Evolutionary conservation across 2,113 vertebrate species (phyloP).

Genomic region (Stigmatopora nigra): DNA sequence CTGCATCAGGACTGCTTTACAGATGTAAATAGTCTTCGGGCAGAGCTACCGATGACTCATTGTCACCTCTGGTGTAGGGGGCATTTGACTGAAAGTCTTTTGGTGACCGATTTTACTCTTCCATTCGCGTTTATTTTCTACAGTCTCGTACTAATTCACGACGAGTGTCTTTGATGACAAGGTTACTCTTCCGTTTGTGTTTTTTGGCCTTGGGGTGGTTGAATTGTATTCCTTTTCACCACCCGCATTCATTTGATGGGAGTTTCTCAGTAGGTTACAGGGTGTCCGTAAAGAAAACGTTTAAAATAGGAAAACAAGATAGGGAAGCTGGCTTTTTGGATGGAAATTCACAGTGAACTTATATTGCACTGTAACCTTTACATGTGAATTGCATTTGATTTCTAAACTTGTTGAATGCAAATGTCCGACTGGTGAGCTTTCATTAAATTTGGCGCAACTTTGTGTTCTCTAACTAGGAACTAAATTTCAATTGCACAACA

Average conservation of each 20-base stretch:
- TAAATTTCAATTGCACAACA: too few species aligned
- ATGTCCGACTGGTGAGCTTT: too few species aligned
- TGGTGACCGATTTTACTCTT: not conserved
- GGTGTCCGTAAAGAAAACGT: too few species aligned
- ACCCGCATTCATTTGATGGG: not conserved
- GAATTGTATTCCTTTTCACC: not conserved
- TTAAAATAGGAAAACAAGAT: too few species aligned
- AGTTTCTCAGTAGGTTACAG: not conserved
- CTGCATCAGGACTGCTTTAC: conserved; percentile 21
- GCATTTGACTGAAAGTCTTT: conserved; percentile 18
- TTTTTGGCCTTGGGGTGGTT: not conserved
- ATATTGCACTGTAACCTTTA: too few species aligned
- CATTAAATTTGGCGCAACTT: too few species aligned
- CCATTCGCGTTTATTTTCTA: not conserved
- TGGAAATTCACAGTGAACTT: too few species aligned
- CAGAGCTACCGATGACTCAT: not conserved
- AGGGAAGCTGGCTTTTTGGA: too few species aligned
- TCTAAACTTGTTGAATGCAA: too few species aligned
- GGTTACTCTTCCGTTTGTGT: not conserved
- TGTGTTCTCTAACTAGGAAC: too few species aligned
- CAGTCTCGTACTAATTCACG: not conserved
- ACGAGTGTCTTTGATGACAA: not conserved
- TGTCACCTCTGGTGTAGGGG: not conserved
- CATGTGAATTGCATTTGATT: too few species aligned
- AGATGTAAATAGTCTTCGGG: conserved; percentile 44